These are phyloP conservation scores for Drosophila carrolli DNA, from an alignment of 1,140 invertebrate species.

Conservation along the genomic window DNA sequence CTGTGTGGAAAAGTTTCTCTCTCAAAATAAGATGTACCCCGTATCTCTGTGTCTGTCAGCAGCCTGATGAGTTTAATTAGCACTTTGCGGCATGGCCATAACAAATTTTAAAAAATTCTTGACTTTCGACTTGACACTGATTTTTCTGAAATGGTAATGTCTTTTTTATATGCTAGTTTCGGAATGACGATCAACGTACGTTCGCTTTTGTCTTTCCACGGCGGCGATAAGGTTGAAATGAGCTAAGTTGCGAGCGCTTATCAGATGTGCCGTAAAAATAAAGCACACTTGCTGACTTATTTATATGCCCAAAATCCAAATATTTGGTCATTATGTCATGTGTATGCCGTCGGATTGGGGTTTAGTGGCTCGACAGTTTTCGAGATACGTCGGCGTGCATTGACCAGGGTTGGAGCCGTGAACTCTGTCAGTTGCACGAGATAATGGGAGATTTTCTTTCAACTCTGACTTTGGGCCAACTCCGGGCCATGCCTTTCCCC, in stretches of 20 bases:
- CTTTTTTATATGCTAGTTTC: constrained; percentile 28
- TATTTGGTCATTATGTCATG: constrained; percentile 66
- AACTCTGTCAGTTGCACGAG: constrained; percentile 11
- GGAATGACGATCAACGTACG: constrained; percentile 13
- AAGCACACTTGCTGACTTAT: constrained; percentile 43
- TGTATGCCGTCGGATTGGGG: constrained; percentile 9
- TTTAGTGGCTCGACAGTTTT: constrained; percentile 5
- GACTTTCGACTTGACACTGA: constrained; percentile 42
- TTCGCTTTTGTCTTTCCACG: constrained; percentile 28
- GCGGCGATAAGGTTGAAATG: constrained; percentile 51
- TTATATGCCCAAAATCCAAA: constrained; percentile 64
- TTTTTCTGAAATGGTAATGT: constrained; percentile 17
- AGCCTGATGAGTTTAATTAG: constrained; percentile 63
- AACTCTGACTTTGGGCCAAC: constrained; percentile 15
- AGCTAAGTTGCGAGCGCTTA: constrained; percentile 44
- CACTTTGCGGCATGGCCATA: constrained; percentile 54
- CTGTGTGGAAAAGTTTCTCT: constrained; percentile 15
- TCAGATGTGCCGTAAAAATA: constrained; percentile 47
- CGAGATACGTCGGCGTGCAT: constrained; percentile 38
- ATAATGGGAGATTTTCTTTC: constrained; percentile 48
- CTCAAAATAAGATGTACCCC: constrained; percentile 14
- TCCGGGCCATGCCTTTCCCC: constrained; percentile 10
- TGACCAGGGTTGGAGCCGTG: constrained; percentile 19
- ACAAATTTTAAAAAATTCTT: constrained; percentile 29
- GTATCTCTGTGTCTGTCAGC: constrained; percentile 6